Percentiles rank a stretch among this genome's conserved stretches.
Evolutionary conservation across 35 echinoderm and acorn worm genomes (phyloP).

Genomic region (Holothuria glaberrima): DNA sequence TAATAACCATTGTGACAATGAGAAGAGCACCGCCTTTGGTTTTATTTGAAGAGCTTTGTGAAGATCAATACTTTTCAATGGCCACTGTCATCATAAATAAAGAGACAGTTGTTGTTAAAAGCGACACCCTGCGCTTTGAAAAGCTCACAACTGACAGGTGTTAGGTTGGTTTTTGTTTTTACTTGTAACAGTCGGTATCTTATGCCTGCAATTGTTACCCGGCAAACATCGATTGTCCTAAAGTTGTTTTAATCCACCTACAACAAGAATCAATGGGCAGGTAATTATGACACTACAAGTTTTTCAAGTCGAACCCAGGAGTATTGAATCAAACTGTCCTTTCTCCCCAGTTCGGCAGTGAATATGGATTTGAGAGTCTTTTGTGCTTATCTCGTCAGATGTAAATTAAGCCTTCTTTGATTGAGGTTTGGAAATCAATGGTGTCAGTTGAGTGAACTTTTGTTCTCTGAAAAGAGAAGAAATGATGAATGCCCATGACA

Average conservation of each 20-base stretch:
- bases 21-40: too few species aligned
- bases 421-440: conserved; percentile 13
- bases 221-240: conserved; percentile 31
- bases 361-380: background rate
- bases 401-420: conserved; percentile 13
- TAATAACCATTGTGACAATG: too few species aligned
- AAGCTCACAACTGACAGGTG: conserved; percentile 24
- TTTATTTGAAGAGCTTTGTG: too few species aligned
- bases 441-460: background rate
- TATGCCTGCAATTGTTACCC: conserved; percentile 14
- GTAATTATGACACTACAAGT: background rate
- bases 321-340: background rate
- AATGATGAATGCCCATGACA: too few species aligned
- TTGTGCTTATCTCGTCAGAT: conserved; percentile 10
- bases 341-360: background rate
- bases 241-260: conserved; percentile 15
- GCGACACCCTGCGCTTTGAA: conserved; percentile 6
- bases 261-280: background rate
- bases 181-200: background rate
- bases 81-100: background rate
- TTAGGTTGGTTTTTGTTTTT: background rate
- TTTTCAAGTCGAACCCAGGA: background rate
- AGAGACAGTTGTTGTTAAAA: conserved; percentile 12
- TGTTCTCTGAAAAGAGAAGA: background rate
- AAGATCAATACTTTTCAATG: conserved; percentile 7